Percentiles rank a stretch among this genome's conserved stretches.
Evolutionary conservation across 1,140 invertebrate species (phyloP).

Genomic region (Sminthurides bifidus): DNA sequence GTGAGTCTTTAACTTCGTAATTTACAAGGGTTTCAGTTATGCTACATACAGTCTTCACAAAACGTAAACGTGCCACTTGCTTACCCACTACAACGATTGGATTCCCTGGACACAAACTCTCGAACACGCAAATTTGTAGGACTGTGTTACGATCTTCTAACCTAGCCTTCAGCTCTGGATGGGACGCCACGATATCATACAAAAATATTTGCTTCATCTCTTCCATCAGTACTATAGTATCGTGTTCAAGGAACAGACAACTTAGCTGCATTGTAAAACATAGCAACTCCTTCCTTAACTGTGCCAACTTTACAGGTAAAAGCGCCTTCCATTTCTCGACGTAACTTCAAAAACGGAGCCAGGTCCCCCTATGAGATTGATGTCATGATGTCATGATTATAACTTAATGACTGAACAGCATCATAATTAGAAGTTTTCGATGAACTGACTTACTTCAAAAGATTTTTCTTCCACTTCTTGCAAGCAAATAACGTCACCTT

Average conservation of each 20-base stretch:
- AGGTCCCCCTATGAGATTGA: constrained; percentile 57
- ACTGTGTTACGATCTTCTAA: constrained; percentile 46
- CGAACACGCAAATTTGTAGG: constrained; percentile 35
- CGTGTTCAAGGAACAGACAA: constrained; percentile 37
- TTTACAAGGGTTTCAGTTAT: neutral
- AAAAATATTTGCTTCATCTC: constrained; percentile 40
- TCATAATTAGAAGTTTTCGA: neutral
- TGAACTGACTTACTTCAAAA: constrained; percentile 11
- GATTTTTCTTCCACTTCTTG: constrained; percentile 78
- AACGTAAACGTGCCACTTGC: neutral
- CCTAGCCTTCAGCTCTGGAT: constrained; percentile 40
- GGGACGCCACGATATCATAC: constrained; percentile 48
- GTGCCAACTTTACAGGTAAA: constrained; percentile 58
- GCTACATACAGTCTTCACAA: neutral
- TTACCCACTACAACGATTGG: constrained; percentile 21
- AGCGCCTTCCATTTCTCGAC: constrained; percentile 45
- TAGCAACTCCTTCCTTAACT: constrained; percentile 64
- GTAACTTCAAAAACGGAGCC: constrained; percentile 44
- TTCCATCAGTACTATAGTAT: constrained; percentile 46
- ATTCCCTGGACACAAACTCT: neutral
- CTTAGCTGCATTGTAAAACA: constrained; percentile 50
- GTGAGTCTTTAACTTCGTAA: neutral
- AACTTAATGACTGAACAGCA: neutral
- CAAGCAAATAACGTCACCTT: constrained; percentile 76
- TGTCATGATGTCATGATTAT: neutral